Evolutionary conservation across 2,888 invertebrate genomes (phyloP), one percentile per base, ranked within the genome.

Genomic region (Brachylomia viminalis): DNA sequence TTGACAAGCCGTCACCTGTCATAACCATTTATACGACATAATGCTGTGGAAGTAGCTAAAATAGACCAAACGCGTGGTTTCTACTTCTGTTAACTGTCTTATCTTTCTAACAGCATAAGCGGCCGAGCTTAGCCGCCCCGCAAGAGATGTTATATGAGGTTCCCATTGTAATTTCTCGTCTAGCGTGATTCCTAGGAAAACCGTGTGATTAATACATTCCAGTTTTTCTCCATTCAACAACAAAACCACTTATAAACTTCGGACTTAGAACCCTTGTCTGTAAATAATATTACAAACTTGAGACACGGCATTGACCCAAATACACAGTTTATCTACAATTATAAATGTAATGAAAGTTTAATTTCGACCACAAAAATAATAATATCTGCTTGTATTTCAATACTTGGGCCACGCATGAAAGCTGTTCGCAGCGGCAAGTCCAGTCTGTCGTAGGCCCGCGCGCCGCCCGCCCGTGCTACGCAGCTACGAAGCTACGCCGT

Each of bases 381-480:
- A 47, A 42, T n/a, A 70, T 27, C 17, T 74, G 82, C 74, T 49
- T 49, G n/a, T 66, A 54, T 49, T 66, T 67, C 17, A 47, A 66
- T 38, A 66, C 72, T 69, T 73, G 75, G 69, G 38, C 70, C 72
- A 66, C 54, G 62, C 72, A 20, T 71, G 72, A 77, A 75, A 79
- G 86, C 80, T 86, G 56, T n/a, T 42, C 30, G 65, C 70, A 79
- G 79, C 61, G 42, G 49, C 17, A 72, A 75, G 69, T 72, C 74
- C 88, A 89, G 89, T 89, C 70, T 49, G 66, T 38, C 80, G 85
- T 77, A 85, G 86, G 71, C 77, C 72, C 72, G 78, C 83, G 84
- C 59, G 79, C 77, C 80, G 83, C 72, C 71, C 83, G 83, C 88
- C 80, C 87, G 89, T 75, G 83, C 89, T 89, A 88, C 88, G 78